Percentiles rank a stretch among this genome's conserved stretches.
These are phyloP conservation scores for Ichneumoninae sp. DNA, from an alignment of 2,888 invertebrate species.

Conservation along the genomic window DNA sequence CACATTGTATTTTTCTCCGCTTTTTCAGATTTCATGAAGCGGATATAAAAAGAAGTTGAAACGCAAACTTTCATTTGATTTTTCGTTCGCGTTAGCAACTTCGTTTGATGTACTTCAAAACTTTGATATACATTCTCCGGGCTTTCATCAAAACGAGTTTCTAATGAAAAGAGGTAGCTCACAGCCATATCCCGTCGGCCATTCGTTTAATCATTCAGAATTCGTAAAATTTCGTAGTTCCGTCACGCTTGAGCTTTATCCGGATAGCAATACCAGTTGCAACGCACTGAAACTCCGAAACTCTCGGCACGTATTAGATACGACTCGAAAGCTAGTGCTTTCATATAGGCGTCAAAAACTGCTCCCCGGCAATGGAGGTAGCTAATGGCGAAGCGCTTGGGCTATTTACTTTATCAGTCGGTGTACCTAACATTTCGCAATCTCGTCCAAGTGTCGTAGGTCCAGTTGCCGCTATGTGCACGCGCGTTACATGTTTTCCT, in stretches of 20 bases:
- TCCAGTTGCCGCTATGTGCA: constrained; percentile 37
- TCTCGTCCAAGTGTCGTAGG: not conserved
- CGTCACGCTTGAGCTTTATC: not conserved
- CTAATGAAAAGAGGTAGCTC: not conserved
- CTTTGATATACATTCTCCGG: not conserved
- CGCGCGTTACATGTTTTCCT: constrained; percentile 40
- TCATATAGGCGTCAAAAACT: constrained; percentile 9
- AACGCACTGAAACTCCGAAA: not conserved
- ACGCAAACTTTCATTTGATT: not conserved
- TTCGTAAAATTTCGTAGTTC: constrained; percentile 4
- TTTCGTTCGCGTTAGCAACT: not conserved
- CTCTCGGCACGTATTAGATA: constrained; percentile 7
- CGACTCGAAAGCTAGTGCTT: constrained; percentile 11
- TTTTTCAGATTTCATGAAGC: no score
- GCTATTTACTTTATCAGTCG: constrained; percentile 54
- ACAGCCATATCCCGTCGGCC: not conserved
- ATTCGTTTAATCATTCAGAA: constrained; percentile 6
- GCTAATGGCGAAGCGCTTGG: constrained; percentile 41
- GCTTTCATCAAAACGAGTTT: constrained; percentile 8
- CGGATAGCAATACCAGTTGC: not conserved
- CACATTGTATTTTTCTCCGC: no score
- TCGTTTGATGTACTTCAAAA: not conserved
- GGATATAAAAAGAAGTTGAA: not conserved
- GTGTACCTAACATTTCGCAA: constrained; percentile 52
- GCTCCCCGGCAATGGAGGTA: not conserved